Percentiles rank a stretch among this genome's conserved stretches.
Evolutionary conservation across 2,113 vertebrate genomes (phyloP).

Genomic region (Rhizomys pruinosus): DNA sequence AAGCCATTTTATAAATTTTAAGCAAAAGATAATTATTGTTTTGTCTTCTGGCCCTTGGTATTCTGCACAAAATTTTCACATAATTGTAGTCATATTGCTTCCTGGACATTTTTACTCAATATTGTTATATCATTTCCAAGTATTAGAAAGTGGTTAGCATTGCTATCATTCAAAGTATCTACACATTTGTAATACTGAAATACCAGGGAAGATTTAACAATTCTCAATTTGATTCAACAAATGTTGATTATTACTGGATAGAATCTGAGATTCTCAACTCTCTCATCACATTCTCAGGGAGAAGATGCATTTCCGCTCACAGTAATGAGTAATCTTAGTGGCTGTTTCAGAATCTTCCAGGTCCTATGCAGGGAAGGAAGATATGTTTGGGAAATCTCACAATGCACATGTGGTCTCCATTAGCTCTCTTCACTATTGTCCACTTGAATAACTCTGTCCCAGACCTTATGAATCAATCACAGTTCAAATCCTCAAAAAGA

Average conservation of each 20-base stretch:
- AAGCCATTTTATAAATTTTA: not conserved
- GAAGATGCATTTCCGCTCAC: not conserved
- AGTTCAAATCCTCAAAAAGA: not conserved
- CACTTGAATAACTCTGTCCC: not conserved
- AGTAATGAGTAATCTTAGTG: not conserved
- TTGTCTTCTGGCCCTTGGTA: not conserved
- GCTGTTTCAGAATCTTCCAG: not conserved
- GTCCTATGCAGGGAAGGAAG: fast-evolving
- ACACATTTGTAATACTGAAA: not conserved
- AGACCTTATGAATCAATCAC: not conserved
- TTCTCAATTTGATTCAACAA: not conserved
- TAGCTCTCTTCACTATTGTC: not conserved
- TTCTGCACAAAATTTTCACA: not conserved
- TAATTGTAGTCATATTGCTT: not conserved
- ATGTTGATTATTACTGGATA: not conserved
- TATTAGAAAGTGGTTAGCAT: not conserved
- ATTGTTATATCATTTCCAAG: conserved; percentile 17
- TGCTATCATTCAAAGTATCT: not conserved
- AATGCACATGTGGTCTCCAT: not conserved
- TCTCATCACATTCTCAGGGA: not conserved
- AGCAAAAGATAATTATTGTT: not conserved
- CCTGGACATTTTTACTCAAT: not conserved
- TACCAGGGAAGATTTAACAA: not conserved
- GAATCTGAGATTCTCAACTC: not conserved
- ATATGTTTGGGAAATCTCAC: not conserved